Evolutionary conservation across 1,140 invertebrate species (phyloP).

Genomic region (Formica exsecta): DNA sequence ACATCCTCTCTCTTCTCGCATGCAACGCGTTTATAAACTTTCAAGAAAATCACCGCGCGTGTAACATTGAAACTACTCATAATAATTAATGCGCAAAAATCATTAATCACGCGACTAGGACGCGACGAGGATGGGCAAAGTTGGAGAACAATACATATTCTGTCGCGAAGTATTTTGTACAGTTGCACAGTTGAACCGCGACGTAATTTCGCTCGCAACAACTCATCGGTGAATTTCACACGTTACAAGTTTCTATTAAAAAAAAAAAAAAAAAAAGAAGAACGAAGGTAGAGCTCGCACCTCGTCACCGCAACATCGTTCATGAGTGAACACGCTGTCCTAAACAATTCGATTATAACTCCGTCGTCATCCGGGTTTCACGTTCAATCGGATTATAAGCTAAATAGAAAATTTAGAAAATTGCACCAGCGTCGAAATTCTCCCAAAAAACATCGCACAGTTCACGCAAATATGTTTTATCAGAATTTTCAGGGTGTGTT

Average conservation of each 20-base stretch:
- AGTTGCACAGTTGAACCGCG: neutral
- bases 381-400: constrained; percentile 28
- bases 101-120: constrained; percentile 28
- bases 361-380: constrained; percentile 24
- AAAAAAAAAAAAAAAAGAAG: neutral
- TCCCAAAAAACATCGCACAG: neutral
- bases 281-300: constrained; percentile 12
- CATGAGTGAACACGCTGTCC: constrained; percentile 31
- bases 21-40: neutral
- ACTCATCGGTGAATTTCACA: neutral
- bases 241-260: constrained; percentile 20
- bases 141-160: neutral
- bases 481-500: neutral
- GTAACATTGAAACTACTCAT: constrained; percentile 25
- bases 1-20: neutral
- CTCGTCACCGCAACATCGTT: constrained; percentile 1
- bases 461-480: neutral
- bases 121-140: neutral
- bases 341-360: constrained; percentile 53
- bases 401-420: constrained; percentile 1
- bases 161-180: neutral
- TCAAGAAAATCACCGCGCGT: neutral
- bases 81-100: constrained; percentile 24
- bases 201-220: constrained; percentile 26
- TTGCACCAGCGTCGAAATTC: constrained; percentile 12